phyloP scores from a whole-genome alignment of 2,113 vertebrate genomes.

The Chionomys nivalis region DNA sequence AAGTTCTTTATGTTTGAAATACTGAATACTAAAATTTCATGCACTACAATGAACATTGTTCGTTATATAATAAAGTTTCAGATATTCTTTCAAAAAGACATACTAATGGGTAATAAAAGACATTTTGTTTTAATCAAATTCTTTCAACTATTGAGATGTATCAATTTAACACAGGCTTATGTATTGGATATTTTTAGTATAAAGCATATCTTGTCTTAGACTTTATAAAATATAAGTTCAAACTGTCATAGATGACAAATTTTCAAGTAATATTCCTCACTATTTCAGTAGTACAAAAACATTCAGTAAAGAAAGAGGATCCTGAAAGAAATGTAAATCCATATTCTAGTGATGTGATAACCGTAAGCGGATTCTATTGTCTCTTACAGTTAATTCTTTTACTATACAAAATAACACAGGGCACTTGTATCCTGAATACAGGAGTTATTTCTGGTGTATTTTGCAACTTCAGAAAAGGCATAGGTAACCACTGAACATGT shows the following conservation, averaged over 20 bases:
- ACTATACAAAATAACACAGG: background rate
- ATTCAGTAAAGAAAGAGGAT: background rate
- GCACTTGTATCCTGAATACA: background rate
- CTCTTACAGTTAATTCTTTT: background rate
- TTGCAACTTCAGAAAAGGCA: background rate
- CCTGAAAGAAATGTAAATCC: background rate
- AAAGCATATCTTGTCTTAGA: background rate
- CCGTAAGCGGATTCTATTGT: background rate
- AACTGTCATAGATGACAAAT: background rate
- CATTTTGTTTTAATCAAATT: background rate
- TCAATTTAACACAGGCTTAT: background rate
- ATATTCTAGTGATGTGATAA: background rate
- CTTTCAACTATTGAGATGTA: background rate
- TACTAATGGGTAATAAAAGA: background rate
- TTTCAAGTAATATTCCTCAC: background rate
- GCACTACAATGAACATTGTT: background rate
- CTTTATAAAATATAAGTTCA: background rate
- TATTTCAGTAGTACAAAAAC: background rate
- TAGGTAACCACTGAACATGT: background rate
- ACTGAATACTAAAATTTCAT: slow-evolving; percentile 16
- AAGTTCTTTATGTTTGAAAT: background rate
- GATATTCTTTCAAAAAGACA: background rate
- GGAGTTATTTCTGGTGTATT: background rate
- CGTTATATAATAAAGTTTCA: background rate
- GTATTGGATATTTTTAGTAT: background rate